Evolutionary conservation across 1,140 invertebrate species (phyloP), one percentile per base, ranked within the genome.

Genomic region (Battus philenor): DNA sequence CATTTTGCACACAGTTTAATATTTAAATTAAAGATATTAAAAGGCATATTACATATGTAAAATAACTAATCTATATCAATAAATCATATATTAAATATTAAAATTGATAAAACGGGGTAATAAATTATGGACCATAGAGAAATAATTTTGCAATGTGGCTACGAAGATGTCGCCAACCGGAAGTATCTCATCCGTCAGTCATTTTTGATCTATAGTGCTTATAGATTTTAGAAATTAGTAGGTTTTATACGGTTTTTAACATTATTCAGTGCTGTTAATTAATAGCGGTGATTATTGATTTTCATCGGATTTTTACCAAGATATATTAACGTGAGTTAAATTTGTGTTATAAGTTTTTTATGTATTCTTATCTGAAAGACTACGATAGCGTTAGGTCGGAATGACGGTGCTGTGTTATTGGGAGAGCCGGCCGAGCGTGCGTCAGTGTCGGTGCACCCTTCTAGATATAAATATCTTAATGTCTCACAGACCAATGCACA

Each of bases 181-280:
- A 80, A 77, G 65, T 61, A 29, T 62, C 60, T 67, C 36, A 53
- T 59, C 55, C 64, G 58, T 60, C 57, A 58, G 43, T 56, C 52
- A 66, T 78, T 72, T 78, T 80, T 78, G 66, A 66, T 73, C 59
- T 68, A 68, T 58, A 70, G 61, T 41, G 2, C 24, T n/a, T 29
- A 41, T 41, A 62, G 59, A 60, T 66, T 59, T 69, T 72, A 60
- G 47, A 59, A 62, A 57, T 54, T 49, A 45, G 33, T 58, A n/a
- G 39, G 39, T 48, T 48, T 51, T 39, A 29, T 49, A 33, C 18
- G 24, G 61, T 63, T 60, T 32, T 49, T 48, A 47, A 44, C 43
- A 32, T 54, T 60, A 41, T 20, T 46, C 46, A 33, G 54, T 56
- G 30, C 30, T 59, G 33, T 45, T 52, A 31, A 36, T 50, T 32